A percentile compares a stretch with the other conserved stretches of the same genome.
phyloP scores from a whole-genome alignment of 2,797 vertebrate species.

The Typhlichthys subterraneus region DNA sequence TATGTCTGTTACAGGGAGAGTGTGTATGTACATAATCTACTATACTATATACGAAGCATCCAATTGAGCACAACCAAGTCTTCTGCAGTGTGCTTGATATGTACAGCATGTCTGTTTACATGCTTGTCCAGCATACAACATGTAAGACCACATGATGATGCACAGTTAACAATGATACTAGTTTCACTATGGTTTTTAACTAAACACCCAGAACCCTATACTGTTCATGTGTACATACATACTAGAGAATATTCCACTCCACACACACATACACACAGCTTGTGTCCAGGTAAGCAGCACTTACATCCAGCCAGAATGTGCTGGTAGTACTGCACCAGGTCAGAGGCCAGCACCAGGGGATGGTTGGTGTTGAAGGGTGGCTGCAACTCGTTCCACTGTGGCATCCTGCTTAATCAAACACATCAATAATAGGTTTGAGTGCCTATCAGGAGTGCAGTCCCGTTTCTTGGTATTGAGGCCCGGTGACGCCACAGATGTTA shows the following conservation, averaged over 20 bases:
- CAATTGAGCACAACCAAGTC: too few relatives aligned
- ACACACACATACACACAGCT: background rate
- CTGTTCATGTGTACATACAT: too few relatives aligned
- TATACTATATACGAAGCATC: too few relatives aligned
- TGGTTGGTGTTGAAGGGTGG: conserved; percentile 96
- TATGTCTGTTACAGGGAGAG: too few relatives aligned
- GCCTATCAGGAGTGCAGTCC: conserved; percentile 40
- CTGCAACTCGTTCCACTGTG: conserved; percentile 97
- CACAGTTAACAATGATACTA: too few relatives aligned
- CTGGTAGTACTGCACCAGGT: conserved; percentile 94
- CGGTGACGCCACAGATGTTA: background rate
- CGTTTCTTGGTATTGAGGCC: conserved; percentile 2
- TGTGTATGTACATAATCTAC: too few relatives aligned
- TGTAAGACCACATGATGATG: background rate
- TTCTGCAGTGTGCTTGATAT: too few relatives aligned
- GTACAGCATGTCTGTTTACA: too few relatives aligned
- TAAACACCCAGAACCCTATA: too few relatives aligned
- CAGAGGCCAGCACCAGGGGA: conserved; percentile 90
- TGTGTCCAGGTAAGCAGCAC: conserved; percentile 49
- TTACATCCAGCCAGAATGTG: conserved; percentile 90
- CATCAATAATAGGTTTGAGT: conserved; percentile 36
- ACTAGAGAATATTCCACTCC: too few relatives aligned
- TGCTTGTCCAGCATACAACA: too few relatives aligned
- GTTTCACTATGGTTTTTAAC: too few relatives aligned
- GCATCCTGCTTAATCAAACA: conserved; percentile 83